phyloP scores from a whole-genome alignment of 2,888 invertebrate genomes.

The Platerodrilus igneus region DNA sequence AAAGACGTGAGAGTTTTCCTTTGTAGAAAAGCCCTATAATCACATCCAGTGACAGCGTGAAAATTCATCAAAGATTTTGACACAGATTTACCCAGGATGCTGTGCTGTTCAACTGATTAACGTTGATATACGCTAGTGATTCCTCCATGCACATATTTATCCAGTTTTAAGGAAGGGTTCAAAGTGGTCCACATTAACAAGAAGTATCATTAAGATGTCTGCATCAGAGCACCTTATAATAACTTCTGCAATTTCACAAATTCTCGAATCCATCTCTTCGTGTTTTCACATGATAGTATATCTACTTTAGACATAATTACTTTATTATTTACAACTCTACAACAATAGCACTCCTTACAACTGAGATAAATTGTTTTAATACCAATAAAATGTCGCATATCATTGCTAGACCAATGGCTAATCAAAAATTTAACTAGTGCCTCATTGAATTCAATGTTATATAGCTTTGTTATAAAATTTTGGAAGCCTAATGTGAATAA shows the following conservation, averaged over 20 bases:
- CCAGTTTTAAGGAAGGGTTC: conserved; percentile 18
- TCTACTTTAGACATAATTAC: not conserved
- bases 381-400: too few species aligned
- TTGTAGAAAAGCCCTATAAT: conserved; percentile 30
- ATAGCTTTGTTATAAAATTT: too few species aligned
- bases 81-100: conserved; percentile 25
- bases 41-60: conserved; percentile 36
- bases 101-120: conserved; percentile 25
- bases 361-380: conserved; percentile 2
- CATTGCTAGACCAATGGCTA: too few species aligned
- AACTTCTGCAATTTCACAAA: conserved; percentile 3
- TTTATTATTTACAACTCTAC: conserved; percentile 1
- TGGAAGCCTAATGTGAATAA: too few species aligned
- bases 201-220: conserved; percentile 31
- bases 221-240: conserved; percentile 21
- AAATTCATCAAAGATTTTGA: conserved; percentile 31
- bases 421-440: too few species aligned
- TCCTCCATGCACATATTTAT: conserved; percentile 24
- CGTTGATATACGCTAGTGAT: conserved; percentile 22
- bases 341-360: conserved; percentile 1
- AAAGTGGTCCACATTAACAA: conserved; percentile 20
- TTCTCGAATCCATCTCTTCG: conserved; percentile 9
- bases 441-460: too few species aligned
- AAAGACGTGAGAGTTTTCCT: conserved; percentile 27
- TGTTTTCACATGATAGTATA: conserved; percentile 5